A percentile compares a stretch with the other conserved stretches of the same genome.
Conservation (phyloP, 2,888 invertebrate species). For the Operophtera brumata region DNA sequence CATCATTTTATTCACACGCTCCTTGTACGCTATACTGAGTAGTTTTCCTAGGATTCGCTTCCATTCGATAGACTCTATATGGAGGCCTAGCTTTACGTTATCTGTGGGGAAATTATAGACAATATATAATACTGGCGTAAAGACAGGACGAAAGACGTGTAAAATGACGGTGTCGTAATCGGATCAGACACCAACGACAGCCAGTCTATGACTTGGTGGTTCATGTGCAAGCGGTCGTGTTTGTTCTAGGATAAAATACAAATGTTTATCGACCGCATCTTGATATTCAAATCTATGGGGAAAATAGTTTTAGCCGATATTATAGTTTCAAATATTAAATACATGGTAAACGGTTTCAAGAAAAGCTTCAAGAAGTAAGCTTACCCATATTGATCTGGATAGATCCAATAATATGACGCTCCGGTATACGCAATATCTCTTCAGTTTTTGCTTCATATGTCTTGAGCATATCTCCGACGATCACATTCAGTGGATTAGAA, state of each 20-base stretch:
- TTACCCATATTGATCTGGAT: constrained; percentile 88
- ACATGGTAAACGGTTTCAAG: too few relatives aligned
- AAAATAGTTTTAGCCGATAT: too few relatives aligned
- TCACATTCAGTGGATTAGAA: constrained; percentile 86
- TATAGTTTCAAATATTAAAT: too few relatives aligned
- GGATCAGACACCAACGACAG: too few relatives aligned
- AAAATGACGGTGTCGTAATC: too few relatives aligned
- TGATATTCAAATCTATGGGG: too few relatives aligned
- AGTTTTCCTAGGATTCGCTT: constrained; percentile 86
- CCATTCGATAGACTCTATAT: constrained; percentile 90
- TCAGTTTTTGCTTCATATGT: constrained; percentile 85
- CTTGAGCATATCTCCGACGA: constrained; percentile 87
- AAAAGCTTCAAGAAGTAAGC: not conserved
- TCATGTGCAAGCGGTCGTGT: too few relatives aligned
- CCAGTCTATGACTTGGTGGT: too few relatives aligned
- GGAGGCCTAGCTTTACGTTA: constrained; percentile 83
- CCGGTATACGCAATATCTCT: constrained; percentile 82
- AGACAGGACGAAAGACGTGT: too few relatives aligned
- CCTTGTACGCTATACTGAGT: constrained; percentile 84
- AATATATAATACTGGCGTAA: too few relatives aligned
- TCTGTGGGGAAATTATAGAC: constrained; percentile 61
- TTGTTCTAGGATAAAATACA: too few relatives aligned
- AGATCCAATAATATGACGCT: constrained; percentile 85
- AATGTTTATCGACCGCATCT: too few relatives aligned
- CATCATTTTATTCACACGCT: constrained; percentile 84